Evolutionary conservation across 2,888 invertebrate genomes (phyloP).

Genomic region (Plutella xylostella): DNA sequence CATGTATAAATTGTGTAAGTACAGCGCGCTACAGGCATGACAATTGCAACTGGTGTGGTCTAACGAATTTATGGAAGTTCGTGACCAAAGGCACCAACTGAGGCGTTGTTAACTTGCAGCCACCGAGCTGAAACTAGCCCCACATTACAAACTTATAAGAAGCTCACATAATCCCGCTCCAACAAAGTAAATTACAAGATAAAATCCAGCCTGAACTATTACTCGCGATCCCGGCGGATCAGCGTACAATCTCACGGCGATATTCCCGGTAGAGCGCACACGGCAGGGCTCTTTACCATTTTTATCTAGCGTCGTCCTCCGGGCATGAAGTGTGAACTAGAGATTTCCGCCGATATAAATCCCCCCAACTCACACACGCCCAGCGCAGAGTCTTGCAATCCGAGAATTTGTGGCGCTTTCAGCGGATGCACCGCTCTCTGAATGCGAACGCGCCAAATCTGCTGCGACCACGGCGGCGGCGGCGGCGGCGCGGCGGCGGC

Average conservation of each 20-base stretch:
- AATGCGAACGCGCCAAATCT: conserved; percentile 45
- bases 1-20: too few relatives aligned
- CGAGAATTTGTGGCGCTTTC: conserved; percentile 51
- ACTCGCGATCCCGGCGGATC: conserved; percentile 5
- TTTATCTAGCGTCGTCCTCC: conserved; percentile 38
- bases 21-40: too few relatives aligned
- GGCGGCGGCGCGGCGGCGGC: conserved; percentile 31
- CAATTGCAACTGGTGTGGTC: too few relatives aligned
- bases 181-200: neutral
- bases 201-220: neutral
- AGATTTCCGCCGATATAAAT: conserved; percentile 60
- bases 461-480: conserved; percentile 24
- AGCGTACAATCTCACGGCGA: conserved; percentile 26
- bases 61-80: too few relatives aligned
- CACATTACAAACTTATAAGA: too few relatives aligned
- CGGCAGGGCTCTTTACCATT: conserved; percentile 25
- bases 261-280: conserved; percentile 38
- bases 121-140: too few relatives aligned
- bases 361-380: conserved; percentile 23
- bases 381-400: conserved; percentile 33
- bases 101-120: too few relatives aligned
- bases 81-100: too few relatives aligned
- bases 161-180: too few relatives aligned
- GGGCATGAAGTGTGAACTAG: conserved; percentile 50
- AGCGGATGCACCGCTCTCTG: conserved; percentile 38